Conservation (phyloP, 1,140 invertebrate genomes). For the Colletes latitarsis region DNA sequence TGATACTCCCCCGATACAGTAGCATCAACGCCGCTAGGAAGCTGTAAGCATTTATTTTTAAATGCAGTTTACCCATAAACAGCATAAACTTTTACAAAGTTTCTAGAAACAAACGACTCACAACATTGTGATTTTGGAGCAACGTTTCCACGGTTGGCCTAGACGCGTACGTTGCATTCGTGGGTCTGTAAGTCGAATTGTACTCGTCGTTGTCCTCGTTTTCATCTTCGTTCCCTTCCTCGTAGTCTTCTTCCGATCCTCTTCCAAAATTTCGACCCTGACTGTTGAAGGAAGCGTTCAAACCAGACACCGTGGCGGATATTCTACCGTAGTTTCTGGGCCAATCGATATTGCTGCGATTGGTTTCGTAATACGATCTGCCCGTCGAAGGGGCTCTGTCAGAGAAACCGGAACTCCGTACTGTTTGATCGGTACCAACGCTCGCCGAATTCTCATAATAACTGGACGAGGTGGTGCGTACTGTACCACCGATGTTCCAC, state of each 20-base stretch:
- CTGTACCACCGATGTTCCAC: background rate
- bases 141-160: conserved; percentile 3
- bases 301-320: background rate
- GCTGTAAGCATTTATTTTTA: background rate
- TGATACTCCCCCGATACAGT: background rate
- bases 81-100: background rate
- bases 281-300: background rate
- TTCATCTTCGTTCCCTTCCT: background rate
- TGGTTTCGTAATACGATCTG: background rate
- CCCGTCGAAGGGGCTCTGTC: too few relatives aligned
- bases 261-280: background rate
- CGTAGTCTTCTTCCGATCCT: conserved; percentile 16
- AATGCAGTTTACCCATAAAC: background rate
- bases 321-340: conserved; percentile 6
- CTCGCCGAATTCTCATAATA: conserved; percentile 3
- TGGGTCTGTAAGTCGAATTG: background rate
- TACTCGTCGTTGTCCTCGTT: conserved; percentile 1
- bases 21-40: background rate
- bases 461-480: conserved; percentile 16
- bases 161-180: background rate
- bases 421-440: background rate
- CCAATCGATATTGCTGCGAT: background rate
- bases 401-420: background rate
- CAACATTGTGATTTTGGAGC: conserved; percentile 10
- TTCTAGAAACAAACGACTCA: background rate